These are phyloP conservation scores for Trididemnum nubilum DNA, from an alignment of 23 tunicate species.

Conservation along the genomic window DNA sequence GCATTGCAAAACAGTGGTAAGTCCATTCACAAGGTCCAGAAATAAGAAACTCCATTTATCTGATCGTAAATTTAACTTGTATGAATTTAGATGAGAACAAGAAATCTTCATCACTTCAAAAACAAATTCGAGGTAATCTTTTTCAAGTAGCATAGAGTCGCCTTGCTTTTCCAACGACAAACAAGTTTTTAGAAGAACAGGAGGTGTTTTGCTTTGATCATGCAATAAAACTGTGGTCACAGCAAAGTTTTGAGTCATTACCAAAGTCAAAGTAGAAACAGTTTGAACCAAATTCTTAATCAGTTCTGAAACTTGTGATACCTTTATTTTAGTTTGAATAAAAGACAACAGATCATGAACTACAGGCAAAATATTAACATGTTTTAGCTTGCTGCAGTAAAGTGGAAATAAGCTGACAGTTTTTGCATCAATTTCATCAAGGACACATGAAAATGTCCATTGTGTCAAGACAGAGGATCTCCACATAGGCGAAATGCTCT, in stretches of 20 bases:
- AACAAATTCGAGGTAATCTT: background rate
- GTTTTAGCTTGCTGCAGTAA: slow-evolving; percentile 18
- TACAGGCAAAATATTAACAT: background rate
- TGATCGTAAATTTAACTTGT: background rate
- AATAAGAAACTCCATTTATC: background rate
- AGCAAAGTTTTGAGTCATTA: background rate
- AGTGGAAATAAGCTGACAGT: slow-evolving; percentile 16
- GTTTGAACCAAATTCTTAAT: background rate
- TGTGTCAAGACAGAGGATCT: slow-evolving; percentile 40
- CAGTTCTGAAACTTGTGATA: background rate
- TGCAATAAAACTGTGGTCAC: background rate
- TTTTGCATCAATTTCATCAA: background rate
- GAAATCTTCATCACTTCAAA: background rate
- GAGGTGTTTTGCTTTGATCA: background rate
- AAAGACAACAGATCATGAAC: background rate
- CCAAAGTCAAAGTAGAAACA: background rate
- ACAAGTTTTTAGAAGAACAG: background rate
- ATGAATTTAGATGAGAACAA: background rate
- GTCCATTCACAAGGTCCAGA: background rate
- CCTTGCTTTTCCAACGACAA: background rate
- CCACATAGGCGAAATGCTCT: slow-evolving; percentile 31
- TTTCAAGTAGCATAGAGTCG: background rate
- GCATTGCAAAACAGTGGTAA: background rate
- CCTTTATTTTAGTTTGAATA: too few relatives aligned
- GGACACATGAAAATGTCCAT: slow-evolving; percentile 34